phyloP scores from a whole-genome alignment of 2,797 vertebrate genomes.

The Xiphorhynchus erythropygius region DNA sequence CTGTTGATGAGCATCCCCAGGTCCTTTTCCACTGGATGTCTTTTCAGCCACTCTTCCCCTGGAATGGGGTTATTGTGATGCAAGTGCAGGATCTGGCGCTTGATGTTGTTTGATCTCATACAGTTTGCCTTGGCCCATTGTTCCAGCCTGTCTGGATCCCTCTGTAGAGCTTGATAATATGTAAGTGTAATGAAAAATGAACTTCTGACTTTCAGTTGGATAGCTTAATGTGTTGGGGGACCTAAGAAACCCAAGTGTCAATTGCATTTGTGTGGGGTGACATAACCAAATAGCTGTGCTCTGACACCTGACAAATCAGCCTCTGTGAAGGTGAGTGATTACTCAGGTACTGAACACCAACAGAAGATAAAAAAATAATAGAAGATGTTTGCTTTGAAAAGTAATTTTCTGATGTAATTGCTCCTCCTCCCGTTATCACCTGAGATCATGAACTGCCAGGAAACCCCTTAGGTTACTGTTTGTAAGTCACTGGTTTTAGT shows the following conservation, averaged over 20 bases:
- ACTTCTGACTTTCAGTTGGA: neutral
- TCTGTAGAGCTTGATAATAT: neutral
- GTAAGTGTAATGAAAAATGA: neutral
- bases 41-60: neutral
- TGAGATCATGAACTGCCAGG: slow-evolving; percentile 25
- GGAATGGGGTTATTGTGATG: neutral
- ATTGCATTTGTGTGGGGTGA: neutral
- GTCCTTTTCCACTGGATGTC: neutral
- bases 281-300: neutral
- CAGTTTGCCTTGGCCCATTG: neutral
- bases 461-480: neutral
- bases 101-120: accelerated
- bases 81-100: neutral
- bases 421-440: neutral
- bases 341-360: neutral
- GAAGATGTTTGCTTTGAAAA: slow-evolving; percentile 27
- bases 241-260: neutral
- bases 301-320: neutral
- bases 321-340: neutral
- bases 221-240: neutral
- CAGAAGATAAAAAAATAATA: slow-evolving; percentile 35
- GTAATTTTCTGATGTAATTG: slow-evolving; percentile 9
- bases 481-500: neutral
- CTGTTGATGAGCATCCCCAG: neutral
- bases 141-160: neutral